Evolutionary conservation across 2,113 vertebrate genomes (phyloP).

Genomic region (Natator depressus): DNA sequence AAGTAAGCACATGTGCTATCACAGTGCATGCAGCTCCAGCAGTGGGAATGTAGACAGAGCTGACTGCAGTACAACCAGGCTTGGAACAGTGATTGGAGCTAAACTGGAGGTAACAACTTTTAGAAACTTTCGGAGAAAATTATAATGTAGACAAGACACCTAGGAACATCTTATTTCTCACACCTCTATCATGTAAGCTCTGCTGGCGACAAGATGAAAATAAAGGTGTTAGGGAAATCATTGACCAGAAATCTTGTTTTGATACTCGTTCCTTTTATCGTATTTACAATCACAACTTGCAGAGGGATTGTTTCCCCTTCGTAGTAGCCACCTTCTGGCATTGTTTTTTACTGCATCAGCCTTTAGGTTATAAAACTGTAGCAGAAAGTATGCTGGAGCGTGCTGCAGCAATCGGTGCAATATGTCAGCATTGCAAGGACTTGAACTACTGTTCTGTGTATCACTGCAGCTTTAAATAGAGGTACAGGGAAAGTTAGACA

Average conservation of each 20-base stretch:
- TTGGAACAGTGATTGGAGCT: background rate
- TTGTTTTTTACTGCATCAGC: constrained; percentile 44
- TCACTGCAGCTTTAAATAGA: background rate
- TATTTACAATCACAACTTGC: background rate
- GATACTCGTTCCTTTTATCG: background rate
- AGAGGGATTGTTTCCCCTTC: background rate
- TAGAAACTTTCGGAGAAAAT: background rate
- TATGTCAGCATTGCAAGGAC: background rate
- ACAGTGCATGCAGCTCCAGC: background rate
- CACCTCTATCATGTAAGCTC: background rate
- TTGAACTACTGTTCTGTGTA: background rate
- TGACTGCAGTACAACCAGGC: background rate
- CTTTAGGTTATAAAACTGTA: constrained; percentile 52
- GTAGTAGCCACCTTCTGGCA: background rate
- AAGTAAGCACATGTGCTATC: background rate
- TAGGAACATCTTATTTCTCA: background rate
- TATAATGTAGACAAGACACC: background rate
- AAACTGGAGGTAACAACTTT: background rate
- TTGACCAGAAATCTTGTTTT: background rate
- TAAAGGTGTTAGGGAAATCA: background rate
- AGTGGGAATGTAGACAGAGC: background rate
- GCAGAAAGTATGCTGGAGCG: constrained; percentile 7
- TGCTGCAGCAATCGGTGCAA: background rate
- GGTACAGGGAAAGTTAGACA: background rate
- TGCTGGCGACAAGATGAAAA: background rate